A percentile compares a stretch with the other conserved stretches of the same genome.
Evolutionary conservation across 2,888 invertebrate genomes (phyloP).

Genomic region (Pristionchus mayeri): DNA sequence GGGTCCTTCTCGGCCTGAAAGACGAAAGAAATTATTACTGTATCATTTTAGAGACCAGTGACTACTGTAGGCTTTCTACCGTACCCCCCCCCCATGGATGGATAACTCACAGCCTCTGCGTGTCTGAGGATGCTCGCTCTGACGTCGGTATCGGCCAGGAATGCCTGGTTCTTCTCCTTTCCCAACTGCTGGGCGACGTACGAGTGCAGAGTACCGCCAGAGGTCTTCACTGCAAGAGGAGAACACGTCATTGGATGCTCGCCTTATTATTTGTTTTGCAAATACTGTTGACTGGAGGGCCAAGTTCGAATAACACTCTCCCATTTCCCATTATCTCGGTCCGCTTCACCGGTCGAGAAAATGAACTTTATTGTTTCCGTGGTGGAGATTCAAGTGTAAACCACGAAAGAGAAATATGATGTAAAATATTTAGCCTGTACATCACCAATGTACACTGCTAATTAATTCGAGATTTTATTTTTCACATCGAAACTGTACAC

Average conservation of each 20-base stretch:
- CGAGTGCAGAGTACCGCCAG: conserved; percentile 94
- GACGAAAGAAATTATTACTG: background rate
- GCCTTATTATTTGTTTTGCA: background rate
- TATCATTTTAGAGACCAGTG: background rate
- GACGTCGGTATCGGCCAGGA: conserved; percentile 73
- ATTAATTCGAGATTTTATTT: too few species aligned
- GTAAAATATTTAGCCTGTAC: too few species aligned
- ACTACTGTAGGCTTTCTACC: background rate
- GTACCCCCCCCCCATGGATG: background rate
- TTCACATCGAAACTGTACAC: too few species aligned
- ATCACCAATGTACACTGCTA: too few species aligned
- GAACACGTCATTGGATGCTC: background rate
- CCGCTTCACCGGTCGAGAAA: too few species aligned
- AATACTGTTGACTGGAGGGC: background rate
- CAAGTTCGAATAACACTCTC: too few species aligned
- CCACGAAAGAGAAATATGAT: too few species aligned
- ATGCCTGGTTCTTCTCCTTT: conserved; percentile 78
- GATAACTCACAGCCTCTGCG: conserved; percentile 65
- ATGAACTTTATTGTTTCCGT: too few species aligned
- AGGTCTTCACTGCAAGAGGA: conserved; percentile 77
- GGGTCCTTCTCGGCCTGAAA: conserved; percentile 72
- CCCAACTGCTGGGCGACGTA: conserved; percentile 96
- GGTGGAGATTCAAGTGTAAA: too few species aligned
- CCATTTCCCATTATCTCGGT: too few species aligned
- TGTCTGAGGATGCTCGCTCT: conserved; percentile 74